Evolutionary conservation across 2,797 vertebrate genomes (phyloP).

Genomic region (Notolepis coatsorum): DNA sequence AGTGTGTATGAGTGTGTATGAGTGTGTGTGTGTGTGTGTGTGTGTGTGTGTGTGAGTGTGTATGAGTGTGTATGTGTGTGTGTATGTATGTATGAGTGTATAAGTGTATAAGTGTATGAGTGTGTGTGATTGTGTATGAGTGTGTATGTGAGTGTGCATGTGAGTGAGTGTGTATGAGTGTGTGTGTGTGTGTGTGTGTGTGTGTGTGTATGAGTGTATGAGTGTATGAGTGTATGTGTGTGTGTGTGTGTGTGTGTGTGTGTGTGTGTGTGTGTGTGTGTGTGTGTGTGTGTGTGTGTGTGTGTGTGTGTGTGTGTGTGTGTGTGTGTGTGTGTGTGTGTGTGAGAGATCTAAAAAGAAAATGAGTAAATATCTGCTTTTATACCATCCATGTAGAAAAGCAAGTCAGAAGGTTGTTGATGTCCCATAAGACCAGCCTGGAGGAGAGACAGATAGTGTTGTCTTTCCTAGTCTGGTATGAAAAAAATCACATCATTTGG

Average conservation of each 20-base stretch:
- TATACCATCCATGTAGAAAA: slow-evolving; percentile 1
- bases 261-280: not conserved
- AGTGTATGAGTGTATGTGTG: too few species aligned
- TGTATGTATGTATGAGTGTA: too few species aligned
- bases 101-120: too few species aligned
- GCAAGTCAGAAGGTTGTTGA: slow-evolving; percentile 3
- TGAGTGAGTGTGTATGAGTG: too few species aligned
- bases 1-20: too few species aligned
- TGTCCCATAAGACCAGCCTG: not conserved
- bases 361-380: not conserved
- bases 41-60: too few species aligned
- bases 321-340: not conserved
- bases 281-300: not conserved
- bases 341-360: not conserved
- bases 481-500: slow-evolving; percentile 44
- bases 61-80: too few species aligned
- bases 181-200: too few species aligned
- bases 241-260: not conserved
- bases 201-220: too few species aligned
- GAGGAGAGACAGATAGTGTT: not conserved
- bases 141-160: too few species aligned
- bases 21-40: too few species aligned
- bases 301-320: not conserved
- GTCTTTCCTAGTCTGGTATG: slow-evolving; percentile 22
- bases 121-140: too few species aligned